Base-by-base conservation (phyloP, 2,888 invertebrate species). In the Zaprionus lineosus region DNA sequence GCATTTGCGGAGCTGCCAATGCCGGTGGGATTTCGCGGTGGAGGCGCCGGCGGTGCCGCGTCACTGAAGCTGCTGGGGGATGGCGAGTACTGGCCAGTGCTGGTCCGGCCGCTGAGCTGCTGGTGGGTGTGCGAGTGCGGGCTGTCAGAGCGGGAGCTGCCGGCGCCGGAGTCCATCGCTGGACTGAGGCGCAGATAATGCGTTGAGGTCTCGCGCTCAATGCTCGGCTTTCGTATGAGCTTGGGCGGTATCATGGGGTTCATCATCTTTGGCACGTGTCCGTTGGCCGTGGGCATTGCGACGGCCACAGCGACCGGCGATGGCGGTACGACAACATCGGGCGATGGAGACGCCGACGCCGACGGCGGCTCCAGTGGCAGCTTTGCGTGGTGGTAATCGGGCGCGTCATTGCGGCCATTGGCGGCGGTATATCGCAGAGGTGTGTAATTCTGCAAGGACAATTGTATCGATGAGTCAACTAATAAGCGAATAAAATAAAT, bases 141-240 rank as follows among this genome's bases (percentile, higher is more conserved):
- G 88, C 96, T 96, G 88, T 97, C 97, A 3, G 97, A 97, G 48
- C 97, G 92, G 34, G 96, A 96, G 87, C 96, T 96, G 40, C 96
- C 96, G 8, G 96, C 96, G 11, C 96, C 96, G 48, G 95, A 96
- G 87, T 96, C 96, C 59, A 96, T 91, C 12, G 96, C 96, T 5
- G 97, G 97, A 88, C 96, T 96, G 43, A 95, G 95, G 61, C 96
- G 93, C 74, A 94, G 93, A 74, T 88, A 89, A 61, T 88, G 93
- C 56, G 95, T 91, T 88, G 96, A 93, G 47, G 95, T 91, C 88
- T 96, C 96, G 40, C 96, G 92, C 90, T 97, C 97, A 70, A 97
- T 92, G 90, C 96, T 97, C 28, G 96, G 96, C 88, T 97, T 97
- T 44, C 97, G 93, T 69, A 94, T 96, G 39, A 97, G 91, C 90